These are phyloP conservation scores for Pilophorus perplexus DNA, from an alignment of 2,888 invertebrate genomes.

Conservation along the genomic window DNA sequence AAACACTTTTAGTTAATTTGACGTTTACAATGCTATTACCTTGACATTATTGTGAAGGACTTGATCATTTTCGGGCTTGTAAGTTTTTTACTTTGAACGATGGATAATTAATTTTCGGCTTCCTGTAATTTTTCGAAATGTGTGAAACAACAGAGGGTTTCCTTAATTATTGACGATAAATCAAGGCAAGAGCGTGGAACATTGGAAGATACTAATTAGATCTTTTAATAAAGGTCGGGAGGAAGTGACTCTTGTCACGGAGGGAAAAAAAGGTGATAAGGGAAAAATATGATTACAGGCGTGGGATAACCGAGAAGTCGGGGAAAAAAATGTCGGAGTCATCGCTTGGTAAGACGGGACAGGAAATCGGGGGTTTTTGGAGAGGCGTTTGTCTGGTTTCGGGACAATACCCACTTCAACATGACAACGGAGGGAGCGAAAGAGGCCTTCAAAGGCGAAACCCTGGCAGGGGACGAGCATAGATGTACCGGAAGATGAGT, in stretches of 20 bases:
- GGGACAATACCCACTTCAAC: slow-evolving; percentile 38
- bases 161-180: slow-evolving; percentile 22
- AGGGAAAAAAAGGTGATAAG: slow-evolving; percentile 16
- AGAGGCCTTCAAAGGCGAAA: slow-evolving; percentile 16
- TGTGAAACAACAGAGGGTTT: slow-evolving; percentile 4
- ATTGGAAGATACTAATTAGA: background rate
- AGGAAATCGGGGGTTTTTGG: slow-evolving; percentile 15
- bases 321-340: slow-evolving; percentile 17
- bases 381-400: slow-evolving; percentile 33
- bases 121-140: slow-evolving; percentile 2
- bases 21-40: too few species aligned
- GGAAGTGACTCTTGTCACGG: background rate
- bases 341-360: slow-evolving; percentile 31
- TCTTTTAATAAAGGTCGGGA: slow-evolving; percentile 23
- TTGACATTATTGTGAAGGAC: too few species aligned
- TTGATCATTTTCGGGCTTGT: too few species aligned
- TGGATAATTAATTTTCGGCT: slow-evolving; percentile 11
- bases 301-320: slow-evolving; percentile 22
- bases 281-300: slow-evolving; percentile 31
- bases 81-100: slow-evolving; percentile 12
- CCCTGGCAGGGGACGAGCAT: background rate
- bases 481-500: too few species aligned
- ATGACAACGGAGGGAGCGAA: slow-evolving; percentile 20
- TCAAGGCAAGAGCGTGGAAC: background rate
- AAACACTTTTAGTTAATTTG: too few species aligned